Evolutionary conservation across 2,888 invertebrate species (phyloP).

Genomic region (Cartodere bifasciata): DNA sequence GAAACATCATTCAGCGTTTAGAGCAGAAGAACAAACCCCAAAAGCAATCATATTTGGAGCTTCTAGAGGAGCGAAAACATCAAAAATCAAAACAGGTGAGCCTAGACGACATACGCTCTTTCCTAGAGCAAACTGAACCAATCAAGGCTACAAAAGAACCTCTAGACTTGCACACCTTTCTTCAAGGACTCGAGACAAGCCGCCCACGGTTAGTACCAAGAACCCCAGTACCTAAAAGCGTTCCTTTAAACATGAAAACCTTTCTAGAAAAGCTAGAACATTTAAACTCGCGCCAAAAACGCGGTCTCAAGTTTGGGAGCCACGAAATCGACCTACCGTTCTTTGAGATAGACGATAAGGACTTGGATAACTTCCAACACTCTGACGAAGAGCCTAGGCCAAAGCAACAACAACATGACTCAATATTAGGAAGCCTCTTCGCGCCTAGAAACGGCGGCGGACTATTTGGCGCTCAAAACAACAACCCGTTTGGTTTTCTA

Average conservation of each 20-base stretch:
- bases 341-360: conserved; percentile 14
- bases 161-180: no score
- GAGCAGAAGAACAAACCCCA: no score
- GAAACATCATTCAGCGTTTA: no score
- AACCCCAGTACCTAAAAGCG: conserved; percentile 2
- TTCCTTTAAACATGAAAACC: no score
- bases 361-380: neutral
- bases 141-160: no score
- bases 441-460: neutral
- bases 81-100: no score
- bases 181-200: no score
- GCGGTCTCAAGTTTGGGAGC: conserved; percentile 17
- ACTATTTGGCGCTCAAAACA: neutral
- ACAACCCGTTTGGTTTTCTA: conserved; percentile 25
- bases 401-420: conserved; percentile 5
- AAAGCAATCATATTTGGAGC: no score
- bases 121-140: no score
- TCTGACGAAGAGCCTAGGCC: conserved; percentile 1
- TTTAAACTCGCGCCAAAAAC: conserved; percentile 12
- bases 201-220: neutral
- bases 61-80: no score
- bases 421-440: conserved; percentile 6
- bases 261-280: no score
- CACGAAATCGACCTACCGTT: conserved; percentile 19
- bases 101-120: no score